Conservation (phyloP, 1,140 invertebrate species). For the Hylaeus volcanicus region DNA sequence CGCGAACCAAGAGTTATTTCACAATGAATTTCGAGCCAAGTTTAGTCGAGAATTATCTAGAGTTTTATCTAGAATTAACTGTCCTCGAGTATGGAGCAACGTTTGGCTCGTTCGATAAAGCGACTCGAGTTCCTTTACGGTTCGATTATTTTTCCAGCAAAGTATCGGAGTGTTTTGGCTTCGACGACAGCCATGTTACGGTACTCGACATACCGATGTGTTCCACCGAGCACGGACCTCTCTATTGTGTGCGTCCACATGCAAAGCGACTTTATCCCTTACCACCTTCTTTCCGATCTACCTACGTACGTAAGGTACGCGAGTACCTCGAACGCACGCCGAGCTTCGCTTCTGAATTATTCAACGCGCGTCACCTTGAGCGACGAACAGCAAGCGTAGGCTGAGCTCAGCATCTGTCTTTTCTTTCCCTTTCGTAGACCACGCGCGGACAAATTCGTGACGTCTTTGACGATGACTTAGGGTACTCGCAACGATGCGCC, state of each 20-base stretch:
- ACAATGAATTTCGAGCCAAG: constrained; percentile 7
- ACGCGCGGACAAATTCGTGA: constrained; percentile 61
- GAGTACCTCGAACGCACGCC: constrained; percentile 15
- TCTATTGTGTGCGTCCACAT: constrained; percentile 27
- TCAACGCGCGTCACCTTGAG: constrained; percentile 70
- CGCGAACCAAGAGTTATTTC: background rate
- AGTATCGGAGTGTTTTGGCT: constrained; percentile 31
- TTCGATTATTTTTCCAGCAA: constrained; percentile 13
- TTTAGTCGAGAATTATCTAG: background rate
- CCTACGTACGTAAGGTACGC: constrained; percentile 65
- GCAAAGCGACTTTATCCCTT: constrained; percentile 23
- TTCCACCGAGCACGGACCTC: constrained; percentile 22
- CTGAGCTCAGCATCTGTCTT: constrained; percentile 48
- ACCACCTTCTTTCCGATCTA: constrained; percentile 63
- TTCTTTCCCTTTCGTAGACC: constrained; percentile 59
- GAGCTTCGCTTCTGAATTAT: constrained; percentile 74
- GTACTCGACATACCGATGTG: constrained; percentile 58
- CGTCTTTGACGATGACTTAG: constrained; percentile 46
- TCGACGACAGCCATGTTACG: constrained; percentile 53
- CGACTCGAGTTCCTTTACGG: background rate
- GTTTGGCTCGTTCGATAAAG: background rate
- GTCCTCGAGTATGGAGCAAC: background rate
- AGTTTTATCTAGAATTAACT: too few relatives aligned
- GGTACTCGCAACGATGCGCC: background rate
- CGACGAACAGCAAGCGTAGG: constrained; percentile 71